Percentiles rank a stretch among this genome's conserved stretches.
Conservation (phyloP, 2,113 vertebrate species). For the Tringa solitaria region DNA sequence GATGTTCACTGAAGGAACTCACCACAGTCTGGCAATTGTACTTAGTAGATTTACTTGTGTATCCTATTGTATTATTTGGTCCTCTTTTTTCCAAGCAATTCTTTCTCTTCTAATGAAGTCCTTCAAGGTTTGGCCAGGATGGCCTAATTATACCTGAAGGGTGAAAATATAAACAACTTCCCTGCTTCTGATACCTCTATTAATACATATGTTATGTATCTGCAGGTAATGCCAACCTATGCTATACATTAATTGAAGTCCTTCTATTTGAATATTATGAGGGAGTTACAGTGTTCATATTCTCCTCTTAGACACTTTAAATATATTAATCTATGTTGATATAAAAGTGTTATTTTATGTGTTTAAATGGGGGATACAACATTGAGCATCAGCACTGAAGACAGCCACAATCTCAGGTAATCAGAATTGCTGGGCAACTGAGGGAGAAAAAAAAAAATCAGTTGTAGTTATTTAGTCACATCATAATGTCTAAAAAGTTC, state of each 20-base stretch:
- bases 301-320: neutral
- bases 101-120: neutral
- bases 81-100: neutral
- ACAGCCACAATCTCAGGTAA: neutral
- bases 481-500: neutral
- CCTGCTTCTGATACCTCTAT: neutral
- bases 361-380: neutral
- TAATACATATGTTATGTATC: neutral
- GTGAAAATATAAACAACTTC: neutral
- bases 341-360: neutral
- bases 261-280: neutral
- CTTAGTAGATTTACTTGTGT: neutral
- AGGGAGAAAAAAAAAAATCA: neutral
- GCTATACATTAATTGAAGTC: neutral
- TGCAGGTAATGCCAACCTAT: neutral
- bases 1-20: neutral
- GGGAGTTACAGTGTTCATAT: accelerated
- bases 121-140: neutral
- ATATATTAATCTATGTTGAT: neutral
- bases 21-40: neutral
- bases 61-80: neutral
- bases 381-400: neutral
- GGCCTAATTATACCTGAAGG: neutral
- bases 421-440: neutral
- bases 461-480: neutral